Conservation (phyloP, 1,140 invertebrate species). For the Harlomillsia oculata region DNA sequence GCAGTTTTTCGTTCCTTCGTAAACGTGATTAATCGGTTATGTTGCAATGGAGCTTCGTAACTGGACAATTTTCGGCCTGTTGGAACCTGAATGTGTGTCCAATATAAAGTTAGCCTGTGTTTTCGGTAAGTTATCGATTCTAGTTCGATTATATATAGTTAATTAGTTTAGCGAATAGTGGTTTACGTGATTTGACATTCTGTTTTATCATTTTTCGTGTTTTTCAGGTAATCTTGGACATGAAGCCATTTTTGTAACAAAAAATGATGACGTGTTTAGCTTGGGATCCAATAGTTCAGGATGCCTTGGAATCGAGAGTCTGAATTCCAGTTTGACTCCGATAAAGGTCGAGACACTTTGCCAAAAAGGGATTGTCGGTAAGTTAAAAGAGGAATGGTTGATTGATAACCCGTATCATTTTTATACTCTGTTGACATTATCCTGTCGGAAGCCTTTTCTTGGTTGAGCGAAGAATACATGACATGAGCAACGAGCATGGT, state of each 20-base stretch:
- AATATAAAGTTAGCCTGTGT: slow-evolving; percentile 51
- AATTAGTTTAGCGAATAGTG: not conserved
- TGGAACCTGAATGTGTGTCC: slow-evolving; percentile 46
- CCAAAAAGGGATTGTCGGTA: slow-evolving; percentile 48
- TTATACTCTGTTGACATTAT: not conserved
- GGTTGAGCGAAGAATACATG: no score
- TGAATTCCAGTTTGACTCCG: slow-evolving; percentile 49
- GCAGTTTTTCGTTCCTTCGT: no score
- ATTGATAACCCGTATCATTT: not conserved
- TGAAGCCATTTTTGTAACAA: slow-evolving; percentile 54
- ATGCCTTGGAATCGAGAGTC: slow-evolving; percentile 52
- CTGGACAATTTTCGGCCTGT: slow-evolving; percentile 54
- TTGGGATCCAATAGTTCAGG: slow-evolving; percentile 52
- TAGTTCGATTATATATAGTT: not conserved
- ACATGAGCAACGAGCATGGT: no score
- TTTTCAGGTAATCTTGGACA: slow-evolving; percentile 48
- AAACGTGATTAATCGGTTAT: no score
- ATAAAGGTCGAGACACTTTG: slow-evolving; percentile 51
- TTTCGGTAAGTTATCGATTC: slow-evolving; percentile 49
- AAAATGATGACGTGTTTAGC: slow-evolving; percentile 53
- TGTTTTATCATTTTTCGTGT: slow-evolving; percentile 8
- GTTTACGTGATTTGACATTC: slow-evolving; percentile 10
- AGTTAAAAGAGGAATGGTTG: not conserved
- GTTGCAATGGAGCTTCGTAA: slow-evolving; percentile 49
- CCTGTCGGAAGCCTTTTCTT: not conserved